phyloP scores from a whole-genome alignment of 1,140 invertebrate species.

The Drosophila oshimai region DNA sequence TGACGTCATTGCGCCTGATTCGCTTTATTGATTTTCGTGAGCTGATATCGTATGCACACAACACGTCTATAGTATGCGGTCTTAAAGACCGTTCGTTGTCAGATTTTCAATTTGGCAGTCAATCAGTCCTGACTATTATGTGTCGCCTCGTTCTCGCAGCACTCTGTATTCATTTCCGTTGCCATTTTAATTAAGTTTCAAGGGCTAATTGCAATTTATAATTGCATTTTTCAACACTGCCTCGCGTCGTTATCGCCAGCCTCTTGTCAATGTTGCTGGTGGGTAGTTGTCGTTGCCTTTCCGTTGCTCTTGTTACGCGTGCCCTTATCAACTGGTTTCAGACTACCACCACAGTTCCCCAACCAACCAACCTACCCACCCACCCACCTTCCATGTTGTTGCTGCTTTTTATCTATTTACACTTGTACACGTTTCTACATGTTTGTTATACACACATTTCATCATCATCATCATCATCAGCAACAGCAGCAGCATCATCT shows the following conservation, averaged over 20 bases:
- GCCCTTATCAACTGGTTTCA: constrained; percentile 40
- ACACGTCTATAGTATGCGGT: neutral
- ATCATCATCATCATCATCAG: constrained; percentile 36
- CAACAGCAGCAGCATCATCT: constrained; percentile 7
- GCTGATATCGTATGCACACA: constrained; percentile 7
- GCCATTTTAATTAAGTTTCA: constrained; percentile 48
- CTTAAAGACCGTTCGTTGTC: constrained; percentile 28
- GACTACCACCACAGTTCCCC: constrained; percentile 3
- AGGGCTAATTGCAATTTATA: constrained; percentile 68
- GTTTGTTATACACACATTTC: constrained; percentile 65
- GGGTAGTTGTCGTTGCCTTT: constrained; percentile 8
- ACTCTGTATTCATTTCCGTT: constrained; percentile 40
- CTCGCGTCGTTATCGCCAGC: constrained; percentile 14
- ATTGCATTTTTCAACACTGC: constrained; percentile 73
- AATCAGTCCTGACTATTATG: constrained; percentile 33
- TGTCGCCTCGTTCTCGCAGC: constrained; percentile 3
- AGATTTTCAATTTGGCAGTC: constrained; percentile 54
- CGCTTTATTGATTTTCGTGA: constrained; percentile 55
- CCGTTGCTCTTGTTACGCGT: constrained; percentile 28
- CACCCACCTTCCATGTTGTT: constrained; percentile 7
- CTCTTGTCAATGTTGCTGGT: neutral
- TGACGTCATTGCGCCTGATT: constrained; percentile 23
- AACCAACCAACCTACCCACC: neutral
- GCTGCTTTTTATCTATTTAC: constrained; percentile 72
- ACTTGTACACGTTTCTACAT: constrained; percentile 77